Base-by-base conservation (phyloP, 1,140 invertebrate species). In the Rhopalosiphum padi region DNA sequence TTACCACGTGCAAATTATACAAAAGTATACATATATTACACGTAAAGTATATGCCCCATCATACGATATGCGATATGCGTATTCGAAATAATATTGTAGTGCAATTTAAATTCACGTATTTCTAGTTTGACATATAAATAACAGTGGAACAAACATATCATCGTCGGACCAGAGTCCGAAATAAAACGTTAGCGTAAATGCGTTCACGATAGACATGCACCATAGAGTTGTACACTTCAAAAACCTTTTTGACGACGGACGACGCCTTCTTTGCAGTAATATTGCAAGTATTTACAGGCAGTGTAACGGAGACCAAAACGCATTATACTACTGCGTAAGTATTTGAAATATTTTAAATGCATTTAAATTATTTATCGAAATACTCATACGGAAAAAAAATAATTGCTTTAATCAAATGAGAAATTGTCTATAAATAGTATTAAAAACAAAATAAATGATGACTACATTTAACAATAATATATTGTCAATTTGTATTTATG, bases 61-160 rank as follows among this genome's bases (percentile, higher is more conserved):
- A 25, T 43, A 41, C 37, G 43, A 43, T 85, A 11, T 68, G 30
- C n/a, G 15, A n/a, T 30, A 68, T n/a, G 23, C 23, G 22, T 85
- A 22, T 25, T 25, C 18, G 7, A 25, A 35, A 83, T 83, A 83
- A 85, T 43, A 85, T 11, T 43, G 18, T 86, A 86, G 23, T 83
- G 35, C 7, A 83, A 83, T 37, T 22, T 83, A 37, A 37, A 9
- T 37, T 83, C 30, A 7, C 3, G 15, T 30, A 30, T 43, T 30
- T 86, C 41, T n/a, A 86, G 41, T 43, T 46, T 86, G 83, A 86
- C 83, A 43, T 25, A 86, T 25, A 86, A 86, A 86, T 86, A 30
- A 46, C 41, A 43, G 83, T 43, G 23, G 18, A n/a, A 11, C 11
- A 43, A n/a, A 30, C 15, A n/a, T 22, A 18, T 68, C 60, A 68